A percentile compares a stretch with the other conserved stretches of the same genome.
phyloP scores from a whole-genome alignment of 1,140 invertebrate genomes.

The Euborellia annulipes region DNA sequence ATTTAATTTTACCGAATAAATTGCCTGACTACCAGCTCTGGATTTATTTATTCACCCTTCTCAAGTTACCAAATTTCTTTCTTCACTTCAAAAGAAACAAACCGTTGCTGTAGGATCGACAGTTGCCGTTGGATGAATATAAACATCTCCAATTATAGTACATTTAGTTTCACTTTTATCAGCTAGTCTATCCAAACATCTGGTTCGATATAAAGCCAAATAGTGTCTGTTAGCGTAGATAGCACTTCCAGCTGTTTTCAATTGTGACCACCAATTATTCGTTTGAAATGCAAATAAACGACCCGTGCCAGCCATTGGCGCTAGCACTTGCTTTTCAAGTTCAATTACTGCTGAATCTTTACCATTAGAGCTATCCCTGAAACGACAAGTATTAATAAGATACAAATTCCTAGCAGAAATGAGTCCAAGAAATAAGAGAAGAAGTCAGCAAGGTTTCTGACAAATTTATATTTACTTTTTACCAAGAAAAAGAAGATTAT shows the following conservation, averaged over 20 bases:
- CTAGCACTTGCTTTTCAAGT: slow-evolving; percentile 62
- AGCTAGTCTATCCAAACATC: slow-evolving; percentile 49
- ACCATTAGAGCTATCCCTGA: slow-evolving; percentile 30
- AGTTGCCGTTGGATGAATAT: slow-evolving; percentile 74
- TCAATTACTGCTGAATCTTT: slow-evolving; percentile 61
- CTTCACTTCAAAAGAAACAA: slow-evolving; percentile 22
- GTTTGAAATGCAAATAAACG: slow-evolving; percentile 66
- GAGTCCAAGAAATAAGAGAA: slow-evolving; percentile 9
- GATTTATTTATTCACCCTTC: no score
- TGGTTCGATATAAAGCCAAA: slow-evolving; percentile 59
- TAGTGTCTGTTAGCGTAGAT: slow-evolving; percentile 98
- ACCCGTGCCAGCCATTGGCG: slow-evolving; percentile 59
- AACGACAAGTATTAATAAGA: slow-evolving; percentile 8
- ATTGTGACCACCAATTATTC: slow-evolving; percentile 87
- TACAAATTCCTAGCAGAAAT: slow-evolving; percentile 31
- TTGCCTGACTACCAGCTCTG: no score
- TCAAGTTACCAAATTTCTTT: no score
- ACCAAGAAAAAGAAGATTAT: no score
- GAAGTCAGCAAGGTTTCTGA: background rate
- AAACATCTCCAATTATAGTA: slow-evolving; percentile 76
- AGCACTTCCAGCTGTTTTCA: slow-evolving; percentile 95
- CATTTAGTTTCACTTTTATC: slow-evolving; percentile 27
- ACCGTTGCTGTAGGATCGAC: slow-evolving; percentile 81
- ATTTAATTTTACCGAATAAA: no score
- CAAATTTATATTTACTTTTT: background rate